These are phyloP conservation scores for Pyxicephalus adspersus DNA, from an alignment of 2,113 vertebrate genomes.

Conservation along the genomic window DNA sequence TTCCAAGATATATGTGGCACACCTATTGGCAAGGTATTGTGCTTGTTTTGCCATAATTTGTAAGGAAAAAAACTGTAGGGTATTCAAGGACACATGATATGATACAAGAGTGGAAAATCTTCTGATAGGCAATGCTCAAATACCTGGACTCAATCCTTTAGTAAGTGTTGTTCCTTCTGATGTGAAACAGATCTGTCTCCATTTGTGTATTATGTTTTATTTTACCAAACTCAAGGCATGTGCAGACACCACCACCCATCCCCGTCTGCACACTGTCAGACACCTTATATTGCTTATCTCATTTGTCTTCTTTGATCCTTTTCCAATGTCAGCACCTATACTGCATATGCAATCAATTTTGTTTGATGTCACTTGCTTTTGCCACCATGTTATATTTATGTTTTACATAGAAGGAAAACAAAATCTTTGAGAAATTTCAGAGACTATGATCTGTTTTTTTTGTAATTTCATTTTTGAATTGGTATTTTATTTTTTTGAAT, in stretches of 20 bases:
- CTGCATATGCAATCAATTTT: background rate
- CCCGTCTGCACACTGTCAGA: slow-evolving; percentile 4
- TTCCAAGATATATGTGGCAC: background rate
- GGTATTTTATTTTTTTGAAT: no score
- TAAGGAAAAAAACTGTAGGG: background rate
- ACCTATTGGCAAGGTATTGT: background rate
- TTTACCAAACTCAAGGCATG: slow-evolving; percentile 1
- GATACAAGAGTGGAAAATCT: background rate
- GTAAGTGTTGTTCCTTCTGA: background rate
- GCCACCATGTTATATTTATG: background rate
- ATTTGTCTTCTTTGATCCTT: slow-evolving; percentile 35
- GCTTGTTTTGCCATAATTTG: background rate
- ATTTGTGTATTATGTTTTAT: slow-evolving; percentile 23
- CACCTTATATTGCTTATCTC: background rate
- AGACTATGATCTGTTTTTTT: no score
- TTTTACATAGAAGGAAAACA: slow-evolving; percentile 10
- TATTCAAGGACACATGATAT: background rate
- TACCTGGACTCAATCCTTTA: slow-evolving; percentile 4
- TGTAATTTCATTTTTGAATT: no score
- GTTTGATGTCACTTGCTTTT: background rate
- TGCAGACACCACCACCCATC: slow-evolving; percentile 16
- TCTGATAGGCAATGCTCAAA: background rate
- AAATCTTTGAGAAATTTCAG: no score
- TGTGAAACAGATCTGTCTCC: background rate
- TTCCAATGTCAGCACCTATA: background rate